These are phyloP conservation scores for Oncorhynchus mykiss DNA, from an alignment of 2,113 vertebrate genomes.

Conservation along the genomic window DNA sequence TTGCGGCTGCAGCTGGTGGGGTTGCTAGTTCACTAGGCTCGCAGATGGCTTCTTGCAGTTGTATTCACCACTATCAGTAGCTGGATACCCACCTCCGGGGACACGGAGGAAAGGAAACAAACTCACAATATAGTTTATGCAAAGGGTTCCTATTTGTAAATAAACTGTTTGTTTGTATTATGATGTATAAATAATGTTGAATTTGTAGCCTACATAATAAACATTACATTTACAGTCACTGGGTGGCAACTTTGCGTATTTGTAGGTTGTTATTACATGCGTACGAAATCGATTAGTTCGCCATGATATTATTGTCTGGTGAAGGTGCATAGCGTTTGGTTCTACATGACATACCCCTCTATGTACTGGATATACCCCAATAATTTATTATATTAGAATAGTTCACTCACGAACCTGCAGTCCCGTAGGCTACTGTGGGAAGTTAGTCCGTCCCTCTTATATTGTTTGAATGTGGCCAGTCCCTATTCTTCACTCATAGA, in stretches of 20 bases:
- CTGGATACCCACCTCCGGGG: conserved; percentile 59
- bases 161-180: neutral
- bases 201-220: neutral
- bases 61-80: conserved; percentile 73
- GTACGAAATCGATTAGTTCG: neutral
- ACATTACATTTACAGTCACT: neutral
- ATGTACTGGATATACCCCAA: neutral
- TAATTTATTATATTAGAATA: neutral
- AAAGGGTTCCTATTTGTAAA: neutral
- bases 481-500: too few relatives aligned
- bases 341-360: neutral
- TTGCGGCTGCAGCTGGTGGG: conserved; percentile 83
- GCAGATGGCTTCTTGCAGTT: conserved; percentile 81
- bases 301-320: neutral
- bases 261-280: neutral
- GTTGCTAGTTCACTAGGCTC: conserved; percentile 75
- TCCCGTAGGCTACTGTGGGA: conserved; percentile 75
- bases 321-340: neutral
- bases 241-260: neutral
- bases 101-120: conserved; percentile 49
- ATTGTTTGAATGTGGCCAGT: conserved; percentile 58
- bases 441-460: conserved; percentile 71
- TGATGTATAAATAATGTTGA: neutral
- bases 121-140: conserved; percentile 38
- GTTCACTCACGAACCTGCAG: conserved; percentile 63